phyloP scores from a whole-genome alignment of 2,797 vertebrate genomes.

The Microctenopoma lineatum region DNA sequence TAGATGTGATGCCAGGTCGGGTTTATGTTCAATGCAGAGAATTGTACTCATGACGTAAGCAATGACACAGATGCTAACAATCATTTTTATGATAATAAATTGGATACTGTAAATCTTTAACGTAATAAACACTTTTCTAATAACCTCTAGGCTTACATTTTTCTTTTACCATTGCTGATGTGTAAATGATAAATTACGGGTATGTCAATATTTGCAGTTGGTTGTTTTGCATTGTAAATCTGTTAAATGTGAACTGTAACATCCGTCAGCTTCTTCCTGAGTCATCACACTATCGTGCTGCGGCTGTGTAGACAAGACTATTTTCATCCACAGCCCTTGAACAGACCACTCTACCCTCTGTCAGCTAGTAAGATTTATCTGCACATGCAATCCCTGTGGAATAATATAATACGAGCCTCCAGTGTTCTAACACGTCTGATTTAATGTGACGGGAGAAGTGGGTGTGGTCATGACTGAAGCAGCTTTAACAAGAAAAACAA shows the following conservation, averaged over 20 bases:
- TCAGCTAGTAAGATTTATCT: slow-evolving; percentile 56
- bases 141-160: slow-evolving; percentile 15
- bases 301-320: slow-evolving; percentile 16
- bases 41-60: slow-evolving; percentile 36
- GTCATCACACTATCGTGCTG: background rate
- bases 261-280: background rate
- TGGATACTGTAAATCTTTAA: slow-evolving; percentile 73
- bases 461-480: slow-evolving; percentile 32
- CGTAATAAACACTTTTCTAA: slow-evolving; percentile 79
- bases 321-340: slow-evolving; percentile 45
- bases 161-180: background rate
- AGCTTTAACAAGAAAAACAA: slow-evolving; percentile 16
- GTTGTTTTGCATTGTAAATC: background rate
- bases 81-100: slow-evolving; percentile 60
- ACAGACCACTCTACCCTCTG: slow-evolving; percentile 38
- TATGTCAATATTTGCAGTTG: background rate
- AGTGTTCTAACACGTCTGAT: slow-evolving; percentile 47
- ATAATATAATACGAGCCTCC: slow-evolving; percentile 44
- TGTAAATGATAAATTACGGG: too few relatives aligned
- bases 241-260: background rate
- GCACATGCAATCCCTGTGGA: slow-evolving; percentile 36
- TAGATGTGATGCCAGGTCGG: slow-evolving; percentile 27
- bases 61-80: slow-evolving; percentile 34
- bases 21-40: slow-evolving; percentile 23
- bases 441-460: slow-evolving; percentile 40